phyloP scores from a whole-genome alignment of 1,140 invertebrate genomes.

The Arion vulgaris region DNA sequence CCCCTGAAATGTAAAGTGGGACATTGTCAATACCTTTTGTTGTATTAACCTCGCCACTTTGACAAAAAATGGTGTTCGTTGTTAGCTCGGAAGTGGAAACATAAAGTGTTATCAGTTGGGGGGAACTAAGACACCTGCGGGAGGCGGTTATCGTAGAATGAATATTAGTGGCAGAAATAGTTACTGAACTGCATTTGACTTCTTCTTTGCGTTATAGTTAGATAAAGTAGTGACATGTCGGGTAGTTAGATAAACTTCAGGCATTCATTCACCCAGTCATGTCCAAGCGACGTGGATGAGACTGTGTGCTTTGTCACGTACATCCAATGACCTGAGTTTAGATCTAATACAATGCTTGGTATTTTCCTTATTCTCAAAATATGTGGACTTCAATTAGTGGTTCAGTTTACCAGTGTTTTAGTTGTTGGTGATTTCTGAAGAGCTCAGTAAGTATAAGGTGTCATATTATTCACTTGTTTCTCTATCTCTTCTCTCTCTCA shows the following conservation, averaged over 20 bases:
- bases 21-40: too few relatives aligned
- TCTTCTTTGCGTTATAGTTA: not conserved
- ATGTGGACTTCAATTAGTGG: too few relatives aligned
- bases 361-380: too few relatives aligned
- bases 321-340: not conserved
- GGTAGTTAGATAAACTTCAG: not conserved
- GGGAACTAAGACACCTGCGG: not conserved
- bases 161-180: not conserved
- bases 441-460: too few relatives aligned
- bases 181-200: not conserved
- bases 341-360: not conserved
- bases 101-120: not conserved
- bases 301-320: not conserved
- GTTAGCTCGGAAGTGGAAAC: not conserved
- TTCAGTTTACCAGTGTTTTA: too few relatives aligned
- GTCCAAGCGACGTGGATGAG: not conserved
- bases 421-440: too few relatives aligned
- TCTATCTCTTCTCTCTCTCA: too few relatives aligned
- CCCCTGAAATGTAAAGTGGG: too few relatives aligned
- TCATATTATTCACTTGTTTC: too few relatives aligned
- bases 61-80: too few relatives aligned
- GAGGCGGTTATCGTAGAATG: not conserved
- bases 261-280: not conserved
- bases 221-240: not conserved
- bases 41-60: too few relatives aligned